Conservation (phyloP, 2,888 invertebrate genomes). For the Pheosia gnoma region DNA sequence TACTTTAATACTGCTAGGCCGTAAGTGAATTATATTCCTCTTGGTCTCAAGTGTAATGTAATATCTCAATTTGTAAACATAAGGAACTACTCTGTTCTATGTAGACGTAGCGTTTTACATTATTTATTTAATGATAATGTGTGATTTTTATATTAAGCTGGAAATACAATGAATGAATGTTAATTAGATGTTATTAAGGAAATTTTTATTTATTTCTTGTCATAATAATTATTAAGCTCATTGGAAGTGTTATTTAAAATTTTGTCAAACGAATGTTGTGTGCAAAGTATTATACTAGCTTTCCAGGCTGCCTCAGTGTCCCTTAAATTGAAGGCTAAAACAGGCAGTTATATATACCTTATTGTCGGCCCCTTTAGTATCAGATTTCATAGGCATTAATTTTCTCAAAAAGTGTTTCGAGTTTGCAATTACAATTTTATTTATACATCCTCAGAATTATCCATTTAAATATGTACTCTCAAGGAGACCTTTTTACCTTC, state of each 20-base stretch:
- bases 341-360: too few relatives aligned
- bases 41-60: constrained; percentile 41
- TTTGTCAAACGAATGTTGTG: not conserved
- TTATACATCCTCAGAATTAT: too few relatives aligned
- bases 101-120: constrained; percentile 25
- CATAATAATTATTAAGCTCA: constrained; percentile 4
- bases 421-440: too few relatives aligned
- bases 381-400: too few relatives aligned
- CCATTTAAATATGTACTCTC: too few relatives aligned
- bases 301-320: not conserved
- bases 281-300: not conserved
- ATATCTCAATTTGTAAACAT: constrained; percentile 35
- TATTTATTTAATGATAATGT: constrained; percentile 18
- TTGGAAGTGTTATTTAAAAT: not conserved
- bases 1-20: constrained; percentile 27
- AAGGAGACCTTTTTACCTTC: too few relatives aligned
- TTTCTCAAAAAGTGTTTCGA: too few relatives aligned
- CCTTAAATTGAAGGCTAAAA: too few relatives aligned
- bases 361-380: too few relatives aligned
- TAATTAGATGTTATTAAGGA: constrained; percentile 24
- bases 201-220: constrained; percentile 22
- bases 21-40: constrained; percentile 35
- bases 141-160: constrained; percentile 31
- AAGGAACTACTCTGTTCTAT: constrained; percentile 44
- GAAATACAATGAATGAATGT: constrained; percentile 36